Evolutionary conservation across 2,797 vertebrate genomes (phyloP).

Genomic region (Eulemur coronatus): DNA sequence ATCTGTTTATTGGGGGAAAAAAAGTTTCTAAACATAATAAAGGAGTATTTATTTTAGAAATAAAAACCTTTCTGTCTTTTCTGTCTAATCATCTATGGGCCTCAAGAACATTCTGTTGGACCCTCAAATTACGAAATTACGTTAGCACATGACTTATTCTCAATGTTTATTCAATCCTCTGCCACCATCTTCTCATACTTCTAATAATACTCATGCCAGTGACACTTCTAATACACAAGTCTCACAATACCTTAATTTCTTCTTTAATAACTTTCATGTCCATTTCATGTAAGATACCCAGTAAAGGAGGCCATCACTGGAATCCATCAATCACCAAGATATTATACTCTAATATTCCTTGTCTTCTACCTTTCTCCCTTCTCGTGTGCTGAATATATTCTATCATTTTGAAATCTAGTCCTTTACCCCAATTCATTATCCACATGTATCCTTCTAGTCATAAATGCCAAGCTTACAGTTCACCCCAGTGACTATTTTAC

Average conservation of each 20-base stretch:
- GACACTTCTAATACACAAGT: background rate
- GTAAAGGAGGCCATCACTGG: background rate
- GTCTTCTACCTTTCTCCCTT: background rate
- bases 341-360: background rate
- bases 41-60: conserved; percentile 12
- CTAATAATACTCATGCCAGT: background rate
- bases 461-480: background rate
- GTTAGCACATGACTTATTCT: background rate
- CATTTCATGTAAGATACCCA: background rate
- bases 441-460: background rate
- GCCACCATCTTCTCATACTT: background rate
- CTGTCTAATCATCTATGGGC: background rate
- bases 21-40: background rate
- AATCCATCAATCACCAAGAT: background rate
- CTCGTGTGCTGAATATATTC: background rate
- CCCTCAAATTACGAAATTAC: background rate
- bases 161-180: background rate
- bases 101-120: background rate
- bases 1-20: background rate
- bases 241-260: background rate
- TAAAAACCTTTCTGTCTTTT: background rate
- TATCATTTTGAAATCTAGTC: background rate
- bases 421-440: background rate
- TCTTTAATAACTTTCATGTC: background rate
- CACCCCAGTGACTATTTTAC: background rate